These are phyloP conservation scores for Fistularia commersonii DNA, from an alignment of 2,797 vertebrate species.

Conservation along the genomic window DNA sequence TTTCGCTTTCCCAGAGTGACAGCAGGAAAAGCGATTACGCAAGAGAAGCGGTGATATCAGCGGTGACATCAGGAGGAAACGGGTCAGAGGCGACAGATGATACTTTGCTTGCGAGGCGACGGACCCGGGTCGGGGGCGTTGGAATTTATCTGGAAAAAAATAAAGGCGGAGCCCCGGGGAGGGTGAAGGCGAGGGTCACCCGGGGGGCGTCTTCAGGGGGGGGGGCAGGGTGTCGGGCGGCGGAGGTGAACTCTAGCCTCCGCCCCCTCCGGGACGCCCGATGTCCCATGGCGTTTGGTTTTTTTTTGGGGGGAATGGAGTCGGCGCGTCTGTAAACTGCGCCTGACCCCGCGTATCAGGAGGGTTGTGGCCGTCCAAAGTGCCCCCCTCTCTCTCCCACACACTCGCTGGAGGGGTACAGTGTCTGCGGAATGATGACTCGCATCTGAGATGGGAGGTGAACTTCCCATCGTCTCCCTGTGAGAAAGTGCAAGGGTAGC, in stretches of 20 bases:
- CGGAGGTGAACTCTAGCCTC: conserved; percentile 35
- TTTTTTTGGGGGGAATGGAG: conserved; percentile 48
- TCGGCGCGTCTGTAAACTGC: conserved; percentile 64
- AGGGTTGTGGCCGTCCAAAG: conserved; percentile 20
- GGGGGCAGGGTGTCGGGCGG: conserved; percentile 12
- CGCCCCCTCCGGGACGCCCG: conserved; percentile 9
- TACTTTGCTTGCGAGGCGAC: conserved; percentile 25
- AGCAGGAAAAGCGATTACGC: conserved; percentile 21
- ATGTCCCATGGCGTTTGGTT: conserved; percentile 33
- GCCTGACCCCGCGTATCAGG: conserved; percentile 49
- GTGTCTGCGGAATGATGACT: conserved; percentile 27
- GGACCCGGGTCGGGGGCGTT: conserved; percentile 14
- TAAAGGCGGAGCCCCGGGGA: no score
- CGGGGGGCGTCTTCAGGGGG: conserved; percentile 17
- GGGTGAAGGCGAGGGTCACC: conserved; percentile 28
- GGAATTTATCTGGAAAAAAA: no score
- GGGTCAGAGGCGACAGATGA: conserved; percentile 31
- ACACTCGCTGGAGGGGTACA: conserved; percentile 32
- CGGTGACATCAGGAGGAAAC: conserved; percentile 30
- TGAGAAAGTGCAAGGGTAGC: no score
- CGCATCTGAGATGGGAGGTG: conserved; percentile 1
- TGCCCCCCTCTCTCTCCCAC: no score
- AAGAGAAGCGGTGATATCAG: conserved; percentile 30
- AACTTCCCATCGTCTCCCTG: conserved; percentile 31
- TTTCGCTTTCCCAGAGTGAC: conserved; percentile 16